Evolutionary conservation across 2,888 invertebrate species (phyloP).

Genomic region (Uloborus plumipes): DNA sequence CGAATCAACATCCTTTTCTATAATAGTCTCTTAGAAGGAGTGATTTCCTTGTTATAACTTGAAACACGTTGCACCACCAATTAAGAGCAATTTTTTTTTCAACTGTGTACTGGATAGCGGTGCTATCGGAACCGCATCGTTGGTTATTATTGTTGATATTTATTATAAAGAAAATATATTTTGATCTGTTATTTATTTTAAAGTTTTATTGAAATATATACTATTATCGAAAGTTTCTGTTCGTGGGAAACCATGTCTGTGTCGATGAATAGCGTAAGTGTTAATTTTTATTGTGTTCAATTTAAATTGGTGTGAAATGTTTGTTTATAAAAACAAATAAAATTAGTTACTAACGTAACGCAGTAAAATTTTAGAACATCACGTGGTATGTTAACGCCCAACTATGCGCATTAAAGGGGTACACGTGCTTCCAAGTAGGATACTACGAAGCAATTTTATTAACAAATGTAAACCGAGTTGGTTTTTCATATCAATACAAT

Average conservation of each 20-base stretch:
- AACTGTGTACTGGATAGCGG: conserved; percentile 12
- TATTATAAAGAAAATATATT: conserved; percentile 21
- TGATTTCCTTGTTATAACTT: too few species aligned
- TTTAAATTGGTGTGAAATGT: neutral
- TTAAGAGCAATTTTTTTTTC: conserved; percentile 5
- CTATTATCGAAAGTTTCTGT: conserved; percentile 15
- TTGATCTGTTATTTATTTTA: conserved; percentile 35
- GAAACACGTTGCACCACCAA: too few species aligned
- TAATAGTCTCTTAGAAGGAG: conserved; percentile 17
- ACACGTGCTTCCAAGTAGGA: conserved; percentile 16
- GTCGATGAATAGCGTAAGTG: conserved; percentile 54
- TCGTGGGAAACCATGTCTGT: conserved; percentile 45
- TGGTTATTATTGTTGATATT: conserved; percentile 41
- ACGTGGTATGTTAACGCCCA: conserved; percentile 61
- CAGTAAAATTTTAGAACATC: conserved; percentile 13
- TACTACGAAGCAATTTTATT: too few species aligned
- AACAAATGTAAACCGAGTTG: too few species aligned
- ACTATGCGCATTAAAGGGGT: conserved; percentile 28
- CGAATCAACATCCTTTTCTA: conserved; percentile 44
- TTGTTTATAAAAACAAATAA: conserved; percentile 1
- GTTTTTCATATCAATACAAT: too few species aligned
- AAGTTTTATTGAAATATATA: conserved; percentile 33
- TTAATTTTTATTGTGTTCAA: conserved; percentile 17
- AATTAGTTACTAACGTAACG: neutral
- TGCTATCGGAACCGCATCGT: conserved; percentile 14